Evolutionary conservation across 2,888 invertebrate genomes (phyloP).

Genomic region (Leuctra nigra): DNA sequence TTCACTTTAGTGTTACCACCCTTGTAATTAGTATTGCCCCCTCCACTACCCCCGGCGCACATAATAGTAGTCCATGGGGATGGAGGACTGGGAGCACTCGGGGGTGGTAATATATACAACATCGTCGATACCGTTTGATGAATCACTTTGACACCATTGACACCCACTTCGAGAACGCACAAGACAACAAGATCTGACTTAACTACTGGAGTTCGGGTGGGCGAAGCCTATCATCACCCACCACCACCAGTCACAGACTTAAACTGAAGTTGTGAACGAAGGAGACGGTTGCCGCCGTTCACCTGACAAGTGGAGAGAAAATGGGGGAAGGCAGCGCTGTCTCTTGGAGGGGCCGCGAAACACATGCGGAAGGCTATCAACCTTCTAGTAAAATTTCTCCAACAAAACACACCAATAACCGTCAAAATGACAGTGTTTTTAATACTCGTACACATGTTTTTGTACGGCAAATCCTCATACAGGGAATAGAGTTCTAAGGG

Average conservation of each 20-base stretch:
- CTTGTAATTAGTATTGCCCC: slow-evolving; percentile 8
- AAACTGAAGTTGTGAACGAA: background rate
- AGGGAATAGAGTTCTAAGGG: too few species aligned
- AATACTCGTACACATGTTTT: too few species aligned
- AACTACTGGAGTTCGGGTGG: slow-evolving; percentile 11
- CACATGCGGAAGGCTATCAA: slow-evolving; percentile 22
- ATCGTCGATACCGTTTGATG: slow-evolving; percentile 31
- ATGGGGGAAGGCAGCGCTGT: slow-evolving; percentile 29
- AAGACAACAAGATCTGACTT: background rate
- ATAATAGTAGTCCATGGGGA: slow-evolving; percentile 45
- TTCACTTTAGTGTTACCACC: slow-evolving; percentile 15
- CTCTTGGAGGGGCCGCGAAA: slow-evolving; percentile 34
- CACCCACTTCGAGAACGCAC: slow-evolving; percentile 11
- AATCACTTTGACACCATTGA: slow-evolving; percentile 4
- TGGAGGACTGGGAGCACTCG: slow-evolving; percentile 43
- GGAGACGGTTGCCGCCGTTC: background rate
- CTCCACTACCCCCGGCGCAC: slow-evolving; percentile 33
- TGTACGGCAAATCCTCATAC: too few species aligned
- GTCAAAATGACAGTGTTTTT: too few species aligned
- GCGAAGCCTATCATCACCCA: slow-evolving; percentile 17
- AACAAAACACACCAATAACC: too few species aligned
- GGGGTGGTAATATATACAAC: slow-evolving; percentile 47
- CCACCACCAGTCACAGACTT: slow-evolving; percentile 8
- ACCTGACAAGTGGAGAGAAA: slow-evolving; percentile 6
- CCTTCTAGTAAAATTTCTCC: slow-evolving; percentile 1